Evolutionary conservation across 2,888 invertebrate genomes (phyloP).

Genomic region (Pristionchus japonicus): DNA sequence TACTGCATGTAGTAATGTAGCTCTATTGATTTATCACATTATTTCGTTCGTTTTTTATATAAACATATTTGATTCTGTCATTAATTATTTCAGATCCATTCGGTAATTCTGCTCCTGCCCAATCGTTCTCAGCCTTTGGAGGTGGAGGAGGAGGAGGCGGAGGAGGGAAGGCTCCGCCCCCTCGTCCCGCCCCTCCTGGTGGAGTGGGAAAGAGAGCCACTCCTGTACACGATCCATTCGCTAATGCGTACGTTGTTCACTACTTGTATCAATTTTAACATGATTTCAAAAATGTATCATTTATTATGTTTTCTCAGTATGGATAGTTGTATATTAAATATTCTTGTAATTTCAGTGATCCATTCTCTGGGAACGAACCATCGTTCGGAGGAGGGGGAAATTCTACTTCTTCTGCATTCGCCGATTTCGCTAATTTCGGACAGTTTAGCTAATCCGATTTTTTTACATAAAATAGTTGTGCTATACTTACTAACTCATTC

Average conservation of each 20-base stretch:
- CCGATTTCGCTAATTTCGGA: conserved; percentile 66
- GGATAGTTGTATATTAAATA: background rate
- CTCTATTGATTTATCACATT: background rate
- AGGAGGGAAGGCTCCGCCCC: conserved; percentile 39
- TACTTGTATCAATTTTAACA: background rate
- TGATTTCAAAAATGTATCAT: background rate
- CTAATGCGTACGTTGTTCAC: conserved; percentile 55
- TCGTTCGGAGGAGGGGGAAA: conserved; percentile 43
- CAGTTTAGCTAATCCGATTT: conserved; percentile 53
- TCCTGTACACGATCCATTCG: conserved; percentile 58
- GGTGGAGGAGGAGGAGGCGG: background rate
- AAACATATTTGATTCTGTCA: background rate
- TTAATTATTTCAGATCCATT: conserved; percentile 25
- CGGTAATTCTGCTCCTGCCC: background rate
- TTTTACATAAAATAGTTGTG: background rate
- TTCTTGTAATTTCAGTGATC: conserved; percentile 37
- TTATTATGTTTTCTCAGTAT: background rate
- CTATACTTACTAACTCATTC: conserved; percentile 40
- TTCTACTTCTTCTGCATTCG: conserved; percentile 56
- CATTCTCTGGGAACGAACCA: conserved; percentile 45
- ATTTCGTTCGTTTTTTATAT: background rate
- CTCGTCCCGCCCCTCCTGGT: conserved; percentile 46
- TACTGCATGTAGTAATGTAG: background rate
- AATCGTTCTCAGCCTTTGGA: background rate
- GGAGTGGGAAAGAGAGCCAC: conserved; percentile 21